A percentile compares a stretch with the other conserved stretches of the same genome.
Conservation (phyloP, 2,888 invertebrate genomes). For the Pycnomerus fuliginosus region DNA sequence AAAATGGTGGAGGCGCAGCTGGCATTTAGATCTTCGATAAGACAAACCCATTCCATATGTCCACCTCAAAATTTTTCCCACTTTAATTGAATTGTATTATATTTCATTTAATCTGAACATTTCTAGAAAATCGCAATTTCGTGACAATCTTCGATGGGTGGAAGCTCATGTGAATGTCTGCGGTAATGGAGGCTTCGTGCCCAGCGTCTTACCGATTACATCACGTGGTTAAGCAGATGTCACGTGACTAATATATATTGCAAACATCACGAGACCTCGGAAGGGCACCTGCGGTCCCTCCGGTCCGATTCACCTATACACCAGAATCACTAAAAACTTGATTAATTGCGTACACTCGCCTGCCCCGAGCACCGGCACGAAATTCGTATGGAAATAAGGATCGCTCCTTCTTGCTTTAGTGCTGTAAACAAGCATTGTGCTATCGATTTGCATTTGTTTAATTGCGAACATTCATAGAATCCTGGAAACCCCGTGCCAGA, state of each 20-base stretch:
- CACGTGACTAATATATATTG: constrained; percentile 31
- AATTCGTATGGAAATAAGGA: constrained; percentile 38
- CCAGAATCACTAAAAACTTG: constrained; percentile 36
- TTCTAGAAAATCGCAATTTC: constrained; percentile 31
- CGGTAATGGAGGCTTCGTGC: constrained; percentile 31
- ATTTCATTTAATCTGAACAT: constrained; percentile 24
- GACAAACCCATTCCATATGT: no score
- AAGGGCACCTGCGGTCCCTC: constrained; percentile 33
- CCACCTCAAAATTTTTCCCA: no score
- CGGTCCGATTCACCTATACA: constrained; percentile 28
- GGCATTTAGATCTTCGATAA: no score
- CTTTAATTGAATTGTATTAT: constrained; percentile 34
- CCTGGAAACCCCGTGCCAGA: constrained; percentile 14
- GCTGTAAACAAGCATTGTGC: constrained; percentile 22
- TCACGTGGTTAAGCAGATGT: constrained; percentile 39
- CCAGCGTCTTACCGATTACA: constrained; percentile 36
- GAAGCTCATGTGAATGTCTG: constrained; percentile 28
- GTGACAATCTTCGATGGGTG: constrained; percentile 28
- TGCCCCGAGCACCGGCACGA: constrained; percentile 31
- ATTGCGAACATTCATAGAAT: constrained; percentile 21
- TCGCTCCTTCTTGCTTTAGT: constrained; percentile 18
- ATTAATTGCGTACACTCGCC: constrained; percentile 36
- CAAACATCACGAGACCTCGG: constrained; percentile 16
- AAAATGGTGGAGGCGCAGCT: no score
- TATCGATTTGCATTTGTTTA: constrained; percentile 25